Base-by-base conservation (phyloP, 2,797 vertebrate species). In the Myiotriccus ornatus region DNA sequence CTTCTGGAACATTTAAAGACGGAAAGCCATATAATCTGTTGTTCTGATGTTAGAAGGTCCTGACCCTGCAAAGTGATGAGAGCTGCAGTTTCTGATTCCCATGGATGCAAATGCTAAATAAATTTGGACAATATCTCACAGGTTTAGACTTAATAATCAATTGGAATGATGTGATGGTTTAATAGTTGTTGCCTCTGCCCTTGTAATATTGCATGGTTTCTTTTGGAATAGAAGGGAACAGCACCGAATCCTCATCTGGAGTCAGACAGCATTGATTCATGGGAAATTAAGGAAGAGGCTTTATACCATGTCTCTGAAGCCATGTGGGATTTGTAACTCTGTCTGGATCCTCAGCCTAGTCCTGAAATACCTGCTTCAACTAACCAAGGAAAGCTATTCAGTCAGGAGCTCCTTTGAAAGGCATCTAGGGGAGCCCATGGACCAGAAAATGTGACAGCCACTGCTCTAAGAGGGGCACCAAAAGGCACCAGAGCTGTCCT, bases 371-470 rank as follows among this genome's bases (percentile, higher is more conserved):
- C n/a, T 46, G 10, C 71, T 77, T 7, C 24, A 64, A 80, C 7
- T 8, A 56, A 68, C 30, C 8, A 71, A 78, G 71, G 50, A 47
- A 68, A 78, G 27, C 19, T 35, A 14, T 25, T 84, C 32, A n/a
- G 53, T 17, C 15, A 41, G 41, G 41, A 83, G 20, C 20, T 56
- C 21, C 68, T 62, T 35, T 63, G 60, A 73, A 52, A 74, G 79
- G 9, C 20, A 70, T 8, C 17, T 52, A 11, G 15, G 7, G 35
- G 32, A 84, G 12, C 25, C 16, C 3, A 2, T 3, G 13, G 64
- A 60, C 35, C 16, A 28, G 32, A 23, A 44, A 39, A 49, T 34
- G 23, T 0, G 0, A 59, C 3, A 74, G 15, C 14, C 22, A 14
- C 35, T 39, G 23, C 57, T 50, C 24, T 11, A 7, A 35, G 57